phyloP scores from a whole-genome alignment of 2,888 invertebrate genomes.

The Brenthis hecate region DNA sequence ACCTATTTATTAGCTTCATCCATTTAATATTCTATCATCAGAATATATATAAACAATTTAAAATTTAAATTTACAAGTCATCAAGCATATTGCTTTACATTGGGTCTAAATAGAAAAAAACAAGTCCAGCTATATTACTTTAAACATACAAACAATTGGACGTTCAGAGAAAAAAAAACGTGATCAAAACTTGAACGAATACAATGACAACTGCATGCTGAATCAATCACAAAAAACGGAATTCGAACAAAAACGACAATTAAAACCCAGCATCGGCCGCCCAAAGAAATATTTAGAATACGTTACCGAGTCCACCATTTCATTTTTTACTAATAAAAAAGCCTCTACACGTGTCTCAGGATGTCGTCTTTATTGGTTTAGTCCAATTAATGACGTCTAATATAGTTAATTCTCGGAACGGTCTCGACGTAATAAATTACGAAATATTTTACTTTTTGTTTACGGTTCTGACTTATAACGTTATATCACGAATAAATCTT shows the following conservation, averaged over 20 bases:
- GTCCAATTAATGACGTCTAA: constrained; percentile 75
- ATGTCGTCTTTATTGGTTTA: constrained; percentile 81
- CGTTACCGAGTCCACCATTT: constrained; percentile 51
- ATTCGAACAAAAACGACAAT: constrained; percentile 81
- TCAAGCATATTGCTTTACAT: constrained; percentile 69
- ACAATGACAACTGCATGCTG: constrained; percentile 81
- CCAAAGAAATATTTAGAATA: constrained; percentile 80
- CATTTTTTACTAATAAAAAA: constrained; percentile 50
- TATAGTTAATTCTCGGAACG: constrained; percentile 67
- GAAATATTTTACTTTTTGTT: constrained; percentile 42
- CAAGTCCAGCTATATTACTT: constrained; percentile 56
- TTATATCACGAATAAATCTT: constrained; percentile 28
- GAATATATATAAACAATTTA: constrained; percentile 28
- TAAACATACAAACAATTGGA: constrained; percentile 80
- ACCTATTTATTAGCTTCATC: too few relatives aligned
- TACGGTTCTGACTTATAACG: constrained; percentile 25
- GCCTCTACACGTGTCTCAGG: constrained; percentile 69
- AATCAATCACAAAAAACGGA: constrained; percentile 81
- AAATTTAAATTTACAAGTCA: constrained; percentile 70
- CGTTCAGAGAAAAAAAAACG: constrained; percentile 65
- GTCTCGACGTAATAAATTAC: constrained; percentile 62
- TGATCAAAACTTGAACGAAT: constrained; percentile 75
- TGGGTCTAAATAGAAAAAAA: constrained; percentile 55
- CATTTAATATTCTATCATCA: not conserved
- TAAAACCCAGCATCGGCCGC: constrained; percentile 65